These are phyloP conservation scores for Scaptomyza cyrtandrae DNA, from an alignment of 2,888 invertebrate species.

Conservation along the genomic window DNA sequence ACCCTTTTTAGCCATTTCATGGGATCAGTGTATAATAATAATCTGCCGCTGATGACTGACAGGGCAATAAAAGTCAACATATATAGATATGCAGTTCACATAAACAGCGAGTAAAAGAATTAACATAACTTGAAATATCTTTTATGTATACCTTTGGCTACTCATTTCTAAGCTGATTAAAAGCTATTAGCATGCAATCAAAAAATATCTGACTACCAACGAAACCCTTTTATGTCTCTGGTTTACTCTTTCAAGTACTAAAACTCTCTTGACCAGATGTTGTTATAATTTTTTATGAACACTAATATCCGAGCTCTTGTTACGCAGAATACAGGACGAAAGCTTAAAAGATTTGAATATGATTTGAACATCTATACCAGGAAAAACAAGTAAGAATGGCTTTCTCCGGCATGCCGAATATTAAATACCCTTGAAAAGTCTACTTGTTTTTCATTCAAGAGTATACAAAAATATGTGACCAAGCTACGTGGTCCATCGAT, in stretches of 20 bases:
- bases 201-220: slow-evolving; percentile 37
- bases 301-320: slow-evolving; percentile 14
- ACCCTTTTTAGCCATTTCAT: too few species aligned
- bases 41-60: slow-evolving; percentile 50
- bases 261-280: slow-evolving; percentile 24
- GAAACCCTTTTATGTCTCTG: slow-evolving; percentile 38
- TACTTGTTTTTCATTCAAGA: too few species aligned
- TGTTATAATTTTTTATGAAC: slow-evolving; percentile 38
- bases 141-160: slow-evolving; percentile 48
- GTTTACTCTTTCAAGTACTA: slow-evolving; percentile 12
- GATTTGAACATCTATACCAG: too few species aligned
- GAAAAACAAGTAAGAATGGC: neutral
- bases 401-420: neutral
- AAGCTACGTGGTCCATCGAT: too few species aligned
- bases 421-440: too few species aligned
- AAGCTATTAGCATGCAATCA: slow-evolving; percentile 73
- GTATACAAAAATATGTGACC: too few species aligned
- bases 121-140: neutral
- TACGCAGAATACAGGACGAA: neutral
- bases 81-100: slow-evolving; percentile 14
- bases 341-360: neutral
- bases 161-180: slow-evolving; percentile 80
- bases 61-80: slow-evolving; percentile 32
- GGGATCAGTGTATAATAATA: slow-evolving; percentile 39
- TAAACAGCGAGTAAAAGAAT: neutral